Conservation (phyloP, 1,140 invertebrate genomes). For the Drusus annulatus region DNA sequence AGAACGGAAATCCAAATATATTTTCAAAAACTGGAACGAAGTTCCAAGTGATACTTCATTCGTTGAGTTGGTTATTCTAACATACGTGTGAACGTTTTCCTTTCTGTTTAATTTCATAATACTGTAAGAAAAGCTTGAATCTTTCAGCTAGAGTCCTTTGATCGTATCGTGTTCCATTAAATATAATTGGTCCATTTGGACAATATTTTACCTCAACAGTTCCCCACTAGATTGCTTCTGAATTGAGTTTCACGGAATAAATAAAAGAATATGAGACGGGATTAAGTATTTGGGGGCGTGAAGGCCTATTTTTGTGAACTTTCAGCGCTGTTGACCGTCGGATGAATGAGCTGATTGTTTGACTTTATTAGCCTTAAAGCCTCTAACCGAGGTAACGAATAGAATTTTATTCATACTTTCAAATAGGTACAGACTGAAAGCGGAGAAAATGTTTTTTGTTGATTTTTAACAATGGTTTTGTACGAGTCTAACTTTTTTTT, state of each 20-base stretch:
- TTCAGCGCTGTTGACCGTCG: slow-evolving; percentile 2
- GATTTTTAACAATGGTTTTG: no score
- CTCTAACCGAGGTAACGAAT: no score
- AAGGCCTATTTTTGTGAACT: slow-evolving; percentile 5
- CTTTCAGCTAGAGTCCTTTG: background rate
- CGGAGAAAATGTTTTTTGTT: no score
- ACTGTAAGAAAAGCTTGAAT: background rate
- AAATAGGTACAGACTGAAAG: no score
- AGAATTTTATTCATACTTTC: no score
- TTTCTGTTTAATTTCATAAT: background rate
- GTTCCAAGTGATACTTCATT: no score
- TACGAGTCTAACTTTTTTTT: no score
- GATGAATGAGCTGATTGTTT: background rate
- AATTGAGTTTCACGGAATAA: slow-evolving; percentile 23
- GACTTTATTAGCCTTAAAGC: background rate
- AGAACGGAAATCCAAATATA: no score
- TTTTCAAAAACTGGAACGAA: no score
- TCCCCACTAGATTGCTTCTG: slow-evolving; percentile 32
- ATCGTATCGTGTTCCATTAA: slow-evolving; percentile 44
- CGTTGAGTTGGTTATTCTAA: no score
- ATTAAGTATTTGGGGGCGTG: background rate
- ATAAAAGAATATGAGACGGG: slow-evolving; percentile 24
- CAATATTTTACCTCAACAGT: slow-evolving; percentile 53
- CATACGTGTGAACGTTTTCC: background rate
- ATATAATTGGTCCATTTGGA: slow-evolving; percentile 55